Percentiles rank a stretch among this genome's conserved stretches.
phyloP scores from a whole-genome alignment of 2,113 vertebrate species.

The Rutilus rutilus region DNA sequence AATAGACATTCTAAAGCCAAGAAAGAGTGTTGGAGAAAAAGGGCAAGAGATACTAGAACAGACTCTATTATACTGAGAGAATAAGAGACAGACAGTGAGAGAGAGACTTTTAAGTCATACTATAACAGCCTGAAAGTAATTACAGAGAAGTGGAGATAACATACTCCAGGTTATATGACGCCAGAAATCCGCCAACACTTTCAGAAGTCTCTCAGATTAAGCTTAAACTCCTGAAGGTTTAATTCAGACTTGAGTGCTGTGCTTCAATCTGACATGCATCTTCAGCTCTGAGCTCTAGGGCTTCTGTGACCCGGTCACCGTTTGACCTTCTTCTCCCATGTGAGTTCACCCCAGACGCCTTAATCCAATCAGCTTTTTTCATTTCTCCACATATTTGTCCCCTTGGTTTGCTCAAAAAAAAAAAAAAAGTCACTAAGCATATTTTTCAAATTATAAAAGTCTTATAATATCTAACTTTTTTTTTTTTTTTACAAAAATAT shows the following conservation, averaged over 20 bases:
- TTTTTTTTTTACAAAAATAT: neutral
- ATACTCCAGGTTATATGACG: constrained; percentile 57
- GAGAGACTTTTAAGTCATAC: constrained; percentile 44
- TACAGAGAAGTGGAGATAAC: constrained; percentile 50
- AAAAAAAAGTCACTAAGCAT: neutral
- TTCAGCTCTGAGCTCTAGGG: constrained; percentile 50
- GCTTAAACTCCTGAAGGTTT: constrained; percentile 7
- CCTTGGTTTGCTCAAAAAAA: neutral
- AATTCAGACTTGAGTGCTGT: constrained; percentile 47
- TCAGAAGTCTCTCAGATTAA: constrained; percentile 34
- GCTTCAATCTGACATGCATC: constrained; percentile 46
- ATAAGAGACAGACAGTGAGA: constrained; percentile 31
- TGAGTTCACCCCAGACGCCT: constrained; percentile 55
- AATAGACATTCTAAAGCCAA: constrained; percentile 25
- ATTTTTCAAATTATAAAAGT: too few relatives aligned
- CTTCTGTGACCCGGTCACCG: constrained; percentile 61
- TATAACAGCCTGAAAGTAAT: constrained; percentile 50
- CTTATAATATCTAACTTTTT: neutral
- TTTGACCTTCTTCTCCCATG: constrained; percentile 65
- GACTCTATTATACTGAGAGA: constrained; percentile 15
- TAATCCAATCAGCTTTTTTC: constrained; percentile 19
- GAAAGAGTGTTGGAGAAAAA: neutral
- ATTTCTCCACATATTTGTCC: neutral
- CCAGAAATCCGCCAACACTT: constrained; percentile 62
- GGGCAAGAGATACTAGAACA: constrained; percentile 13